Evolutionary conservation across 1,140 invertebrate genomes (phyloP), one percentile per base, ranked within the genome.

Genomic region (Amyelois transitella): DNA sequence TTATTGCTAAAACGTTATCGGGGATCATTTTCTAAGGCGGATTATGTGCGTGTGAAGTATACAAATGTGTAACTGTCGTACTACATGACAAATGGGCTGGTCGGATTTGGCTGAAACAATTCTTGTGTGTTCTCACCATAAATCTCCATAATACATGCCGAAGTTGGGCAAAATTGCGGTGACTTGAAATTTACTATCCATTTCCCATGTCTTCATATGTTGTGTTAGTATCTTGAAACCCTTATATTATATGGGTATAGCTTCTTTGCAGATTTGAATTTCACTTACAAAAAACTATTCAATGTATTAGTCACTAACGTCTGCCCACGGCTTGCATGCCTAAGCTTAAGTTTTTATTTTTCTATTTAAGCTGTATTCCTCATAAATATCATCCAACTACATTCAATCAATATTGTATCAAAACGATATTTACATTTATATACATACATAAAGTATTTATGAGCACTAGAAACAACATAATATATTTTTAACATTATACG

Each of bases 1-100:
- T 6, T 38, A 38, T 14, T 38, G 17, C 4, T 38, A 14, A 14
- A 8, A 8, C 17, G 6, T 38, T 38, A 38, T 38, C 32, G 32
- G n/a, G 32, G 12, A 38, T 38, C 32, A 38, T 38, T 38, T 38
- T 38, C 32, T 38, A 38, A 14, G 32, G 12, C 32, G 32, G 32
- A 14, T 38, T 38, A 14, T 38, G 32, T 38, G 32, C 32, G 32
- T 38, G 32, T 48, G 51, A 64, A 68, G 58, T 64, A 52, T 60
- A 60, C 54, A 62, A 69, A 72, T 64, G 58, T 66, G 59, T 62
- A 43, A 17, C 55, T 57, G 62, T 63, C 25, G 50, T 45, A 52
- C 52, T 55, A 38, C 28, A 25, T 66, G 63, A 62, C 53, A 59
- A 64, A 72, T 69, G 55, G 47, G 62, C 12, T 62, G 28, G 57